These are phyloP conservation scores for Sebastes hopkinsi DNA, from an alignment of 2,797 vertebrate genomes.

Conservation along the genomic window DNA sequence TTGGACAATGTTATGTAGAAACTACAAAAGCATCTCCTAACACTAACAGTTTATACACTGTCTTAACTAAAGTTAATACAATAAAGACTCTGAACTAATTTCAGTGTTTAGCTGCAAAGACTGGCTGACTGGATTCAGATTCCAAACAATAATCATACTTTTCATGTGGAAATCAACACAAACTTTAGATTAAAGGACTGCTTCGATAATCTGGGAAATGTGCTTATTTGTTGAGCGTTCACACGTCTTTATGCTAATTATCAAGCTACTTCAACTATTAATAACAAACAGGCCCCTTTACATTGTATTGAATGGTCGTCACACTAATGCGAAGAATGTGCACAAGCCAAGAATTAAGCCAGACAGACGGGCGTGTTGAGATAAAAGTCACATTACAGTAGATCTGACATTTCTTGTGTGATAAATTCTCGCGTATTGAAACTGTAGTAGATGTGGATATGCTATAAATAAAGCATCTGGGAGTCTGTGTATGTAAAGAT, in stretches of 20 bases:
- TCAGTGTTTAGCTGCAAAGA: neutral
- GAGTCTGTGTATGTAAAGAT: neutral
- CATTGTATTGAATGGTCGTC: neutral
- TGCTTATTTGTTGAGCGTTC: neutral
- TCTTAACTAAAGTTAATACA: neutral
- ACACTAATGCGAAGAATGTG: neutral
- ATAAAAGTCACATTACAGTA: neutral
- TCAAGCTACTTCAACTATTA: neutral
- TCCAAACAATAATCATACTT: neutral
- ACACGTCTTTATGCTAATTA: neutral
- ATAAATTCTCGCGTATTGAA: neutral
- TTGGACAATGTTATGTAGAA: neutral
- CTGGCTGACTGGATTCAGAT: neutral
- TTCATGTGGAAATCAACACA: neutral
- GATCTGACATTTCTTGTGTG: neutral
- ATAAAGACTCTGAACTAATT: neutral
- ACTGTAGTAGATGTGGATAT: neutral
- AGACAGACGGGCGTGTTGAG: neutral
- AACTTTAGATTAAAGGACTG: neutral
- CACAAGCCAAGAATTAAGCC: neutral
- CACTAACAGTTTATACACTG: neutral
- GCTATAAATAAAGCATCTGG: conserved; percentile 5
- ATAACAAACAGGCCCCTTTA: neutral
- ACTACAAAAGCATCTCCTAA: neutral
- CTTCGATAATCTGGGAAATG: neutral